Evolutionary conservation across 1,140 invertebrate genomes (phyloP).

Genomic region (Leptopilina boulardi): DNA sequence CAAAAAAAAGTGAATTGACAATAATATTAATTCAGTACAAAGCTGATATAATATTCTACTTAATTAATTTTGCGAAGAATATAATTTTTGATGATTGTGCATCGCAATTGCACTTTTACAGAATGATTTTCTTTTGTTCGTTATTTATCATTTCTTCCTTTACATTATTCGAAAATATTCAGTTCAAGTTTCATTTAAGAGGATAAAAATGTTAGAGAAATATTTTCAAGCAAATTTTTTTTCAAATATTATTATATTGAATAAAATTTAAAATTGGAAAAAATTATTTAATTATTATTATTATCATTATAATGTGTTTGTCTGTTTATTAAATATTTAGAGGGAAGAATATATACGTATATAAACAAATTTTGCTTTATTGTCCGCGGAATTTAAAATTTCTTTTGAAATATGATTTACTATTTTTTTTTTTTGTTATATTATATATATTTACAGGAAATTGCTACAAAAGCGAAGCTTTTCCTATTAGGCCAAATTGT

Average conservation of each 20-base stretch:
- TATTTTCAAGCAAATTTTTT: not conserved
- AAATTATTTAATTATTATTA: not conserved
- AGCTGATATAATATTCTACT: constrained; percentile 1
- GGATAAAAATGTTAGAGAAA: constrained; percentile 2
- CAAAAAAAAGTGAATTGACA: not conserved
- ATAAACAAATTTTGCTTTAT: constrained; percentile 4
- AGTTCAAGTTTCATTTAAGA: not conserved
- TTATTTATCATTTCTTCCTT: not conserved
- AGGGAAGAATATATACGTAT: not conserved
- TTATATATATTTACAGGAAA: not conserved
- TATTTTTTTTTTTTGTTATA: not conserved
- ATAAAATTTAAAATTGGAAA: not conserved
- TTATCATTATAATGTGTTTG: not conserved
- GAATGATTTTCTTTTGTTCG: constrained; percentile 14
- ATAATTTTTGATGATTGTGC: constrained; percentile 49
- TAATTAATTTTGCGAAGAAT: constrained; percentile 1
- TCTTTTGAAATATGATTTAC: not conserved
- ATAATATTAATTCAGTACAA: not conserved
- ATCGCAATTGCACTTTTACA: constrained; percentile 49
- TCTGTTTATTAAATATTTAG: not conserved
- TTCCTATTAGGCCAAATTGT: not conserved
- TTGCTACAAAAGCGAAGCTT: not conserved
- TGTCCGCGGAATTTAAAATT: not conserved
- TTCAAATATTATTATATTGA: not conserved
- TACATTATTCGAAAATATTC: not conserved